phyloP scores from a whole-genome alignment of 2,888 invertebrate genomes.

The Pediacus dermestoides region DNA sequence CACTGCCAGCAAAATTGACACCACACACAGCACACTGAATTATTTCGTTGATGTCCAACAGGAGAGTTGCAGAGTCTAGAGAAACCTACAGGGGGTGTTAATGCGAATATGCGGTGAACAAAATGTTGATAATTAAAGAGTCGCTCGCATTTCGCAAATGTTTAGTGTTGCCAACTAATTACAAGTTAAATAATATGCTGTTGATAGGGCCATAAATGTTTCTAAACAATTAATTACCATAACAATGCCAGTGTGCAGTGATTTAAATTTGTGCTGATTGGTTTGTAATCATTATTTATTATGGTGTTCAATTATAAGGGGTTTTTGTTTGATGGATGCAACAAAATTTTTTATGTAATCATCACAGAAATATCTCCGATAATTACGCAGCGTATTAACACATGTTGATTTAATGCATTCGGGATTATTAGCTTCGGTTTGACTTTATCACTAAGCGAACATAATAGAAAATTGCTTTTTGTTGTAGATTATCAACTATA shows the following conservation, averaged over 20 bases:
- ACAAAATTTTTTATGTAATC: too few relatives aligned
- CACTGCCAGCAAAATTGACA: constrained; percentile 1
- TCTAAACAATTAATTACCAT: constrained; percentile 9
- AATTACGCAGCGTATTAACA: too few relatives aligned
- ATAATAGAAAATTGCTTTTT: too few relatives aligned
- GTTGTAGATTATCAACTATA: too few relatives aligned
- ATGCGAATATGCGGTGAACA: constrained; percentile 21
- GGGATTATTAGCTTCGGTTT: too few relatives aligned
- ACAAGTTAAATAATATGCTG: constrained; percentile 19
- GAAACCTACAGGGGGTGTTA: too few relatives aligned
- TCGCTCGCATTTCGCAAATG: constrained; percentile 23
- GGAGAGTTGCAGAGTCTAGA: too few relatives aligned
- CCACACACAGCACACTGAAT: not conserved
- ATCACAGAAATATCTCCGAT: too few relatives aligned
- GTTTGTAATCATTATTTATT: constrained; percentile 1
- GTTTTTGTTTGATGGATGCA: too few relatives aligned
- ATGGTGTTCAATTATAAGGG: constrained; percentile 1
- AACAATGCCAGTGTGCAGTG: not conserved
- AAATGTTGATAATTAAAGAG: constrained; percentile 23
- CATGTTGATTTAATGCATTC: too few relatives aligned
- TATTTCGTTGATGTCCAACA: constrained; percentile 1
- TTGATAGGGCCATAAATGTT: constrained; percentile 11
- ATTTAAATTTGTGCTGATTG: constrained; percentile 1
- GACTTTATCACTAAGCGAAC: too few relatives aligned
- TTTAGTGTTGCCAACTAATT: constrained; percentile 24